These are phyloP conservation scores for Ctenodactylus gundi DNA, from an alignment of 2,113 vertebrate genomes.

Conservation along the genomic window DNA sequence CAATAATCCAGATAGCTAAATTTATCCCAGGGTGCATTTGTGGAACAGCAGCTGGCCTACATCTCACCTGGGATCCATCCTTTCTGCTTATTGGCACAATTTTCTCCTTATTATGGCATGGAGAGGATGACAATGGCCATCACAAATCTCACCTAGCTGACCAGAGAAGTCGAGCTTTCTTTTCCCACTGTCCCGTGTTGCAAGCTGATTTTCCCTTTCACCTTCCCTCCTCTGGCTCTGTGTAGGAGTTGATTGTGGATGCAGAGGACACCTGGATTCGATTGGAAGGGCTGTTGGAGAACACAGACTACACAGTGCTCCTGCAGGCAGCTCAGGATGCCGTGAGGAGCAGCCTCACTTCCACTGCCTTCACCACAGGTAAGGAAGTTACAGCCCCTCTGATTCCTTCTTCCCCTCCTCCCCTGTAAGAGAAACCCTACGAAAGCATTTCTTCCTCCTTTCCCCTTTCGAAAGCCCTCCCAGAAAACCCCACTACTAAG, in stretches of 20 bases:
- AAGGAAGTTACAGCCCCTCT: neutral
- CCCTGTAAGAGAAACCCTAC: neutral
- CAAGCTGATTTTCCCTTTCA: slow-evolving; percentile 14
- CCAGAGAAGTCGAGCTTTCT: neutral
- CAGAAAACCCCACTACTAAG: neutral
- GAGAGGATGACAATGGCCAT: neutral
- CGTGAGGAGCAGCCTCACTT: slow-evolving; percentile 87
- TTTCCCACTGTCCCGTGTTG: neutral
- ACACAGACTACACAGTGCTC: slow-evolving; percentile 91
- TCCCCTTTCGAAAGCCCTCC: neutral
- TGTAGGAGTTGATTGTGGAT: slow-evolving; percentile 96
- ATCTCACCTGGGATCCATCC: neutral
- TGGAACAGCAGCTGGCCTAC: neutral
- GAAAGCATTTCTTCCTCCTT: neutral
- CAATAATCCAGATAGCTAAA: neutral
- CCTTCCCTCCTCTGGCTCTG: slow-evolving; percentile 43
- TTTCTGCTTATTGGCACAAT: neutral
- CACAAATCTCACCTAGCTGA: neutral
- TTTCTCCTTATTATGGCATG: neutral
- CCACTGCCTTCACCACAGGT: slow-evolving; percentile 95
- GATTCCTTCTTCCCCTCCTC: neutral
- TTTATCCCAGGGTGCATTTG: neutral
- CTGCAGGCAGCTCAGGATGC: slow-evolving; percentile 93
- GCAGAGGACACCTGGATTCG: slow-evolving; percentile 98
- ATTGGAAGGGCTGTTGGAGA: slow-evolving; percentile 94